Evolutionary conservation across 2,888 invertebrate genomes (phyloP), one percentile per base, ranked within the genome.

Genomic region (Drosophila mercatorum): DNA sequence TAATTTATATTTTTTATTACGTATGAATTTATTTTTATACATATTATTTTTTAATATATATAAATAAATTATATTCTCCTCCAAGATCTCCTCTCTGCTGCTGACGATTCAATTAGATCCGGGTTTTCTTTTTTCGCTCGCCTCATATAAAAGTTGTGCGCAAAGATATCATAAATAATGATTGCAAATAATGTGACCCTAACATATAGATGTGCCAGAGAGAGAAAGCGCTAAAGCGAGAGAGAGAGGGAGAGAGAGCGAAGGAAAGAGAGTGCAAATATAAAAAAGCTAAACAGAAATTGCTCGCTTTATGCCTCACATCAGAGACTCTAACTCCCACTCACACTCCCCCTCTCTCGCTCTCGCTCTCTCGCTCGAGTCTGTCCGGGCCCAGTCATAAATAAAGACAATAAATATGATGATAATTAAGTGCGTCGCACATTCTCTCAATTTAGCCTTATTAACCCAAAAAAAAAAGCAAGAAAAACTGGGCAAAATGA

Each of bases 331-430:
- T 34, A 34, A 49, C 31, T 34, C 31, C 17, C 11, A 17, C 11
- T 28, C 11, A 41, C 28, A 22, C 22, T 22, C 22, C 17, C 1
- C 52, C 5, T 6, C 31, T 36, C 47, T 4, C 8, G 2, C 43
- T 36, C 22, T 22, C 17, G 2, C 26, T n/a, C 40, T 11, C 53
- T 40, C 22, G 2, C 26, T n/a, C 40, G 10, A 40, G 40, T 28
- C 14, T 10, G 17, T 1, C 51, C 26, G 49, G 44, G 58, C 49
- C 52, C 56, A 68, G 55, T 68, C 72, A 80, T 83, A 80, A 80
- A 88, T 90, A 88, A 86, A 77, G 73, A 78, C 83, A 88, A 89
- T 90, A 86, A 90, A 90, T 90, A 89, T 89, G 90, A 90, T 83
- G 88, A 90, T 86, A 86, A 86, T 86, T 86, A 86, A 86, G 85